phyloP scores from a whole-genome alignment of 64 coral and sea anemone genomes.

The Pachyseris speciosa region DNA sequence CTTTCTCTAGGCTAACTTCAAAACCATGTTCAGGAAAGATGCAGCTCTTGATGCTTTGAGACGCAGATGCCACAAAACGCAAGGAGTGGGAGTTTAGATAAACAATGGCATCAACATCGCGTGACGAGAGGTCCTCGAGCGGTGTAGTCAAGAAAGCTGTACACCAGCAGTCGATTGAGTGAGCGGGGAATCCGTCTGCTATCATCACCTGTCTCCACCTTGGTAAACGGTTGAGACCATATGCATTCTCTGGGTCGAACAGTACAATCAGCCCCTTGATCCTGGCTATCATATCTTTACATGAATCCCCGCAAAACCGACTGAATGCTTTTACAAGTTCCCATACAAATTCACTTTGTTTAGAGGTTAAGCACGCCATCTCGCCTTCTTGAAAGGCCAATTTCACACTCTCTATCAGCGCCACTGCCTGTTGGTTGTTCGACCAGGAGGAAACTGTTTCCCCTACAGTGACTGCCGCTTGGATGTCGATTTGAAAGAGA shows the following conservation, averaged over 20 bases:
- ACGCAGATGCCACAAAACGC: background rate
- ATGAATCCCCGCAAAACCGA: background rate
- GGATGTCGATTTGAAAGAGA: background rate
- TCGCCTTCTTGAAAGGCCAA: background rate
- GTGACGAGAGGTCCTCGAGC: background rate
- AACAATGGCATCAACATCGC: conserved; percentile 46
- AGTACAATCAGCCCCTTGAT: background rate
- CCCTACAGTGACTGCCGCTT: background rate
- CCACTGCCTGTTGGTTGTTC: background rate
- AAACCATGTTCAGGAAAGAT: conserved; percentile 26
- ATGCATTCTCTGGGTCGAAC: background rate
- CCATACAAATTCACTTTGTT: background rate
- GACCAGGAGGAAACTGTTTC: background rate
- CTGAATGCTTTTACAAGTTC: background rate
- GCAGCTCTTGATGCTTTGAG: background rate
- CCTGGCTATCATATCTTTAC: background rate
- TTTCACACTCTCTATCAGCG: background rate
- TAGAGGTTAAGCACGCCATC: background rate
- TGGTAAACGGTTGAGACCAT: background rate
- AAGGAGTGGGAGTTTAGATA: conserved; percentile 14
- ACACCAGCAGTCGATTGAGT: conserved; percentile 41
- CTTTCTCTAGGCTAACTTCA: background rate
- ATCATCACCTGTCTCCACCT: conserved; percentile 32
- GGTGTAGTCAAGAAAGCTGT: background rate
- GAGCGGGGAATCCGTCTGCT: background rate